Evolutionary conservation across 2,113 vertebrate species (phyloP).

Genomic region (Phalacrocorax pelagicus): DNA sequence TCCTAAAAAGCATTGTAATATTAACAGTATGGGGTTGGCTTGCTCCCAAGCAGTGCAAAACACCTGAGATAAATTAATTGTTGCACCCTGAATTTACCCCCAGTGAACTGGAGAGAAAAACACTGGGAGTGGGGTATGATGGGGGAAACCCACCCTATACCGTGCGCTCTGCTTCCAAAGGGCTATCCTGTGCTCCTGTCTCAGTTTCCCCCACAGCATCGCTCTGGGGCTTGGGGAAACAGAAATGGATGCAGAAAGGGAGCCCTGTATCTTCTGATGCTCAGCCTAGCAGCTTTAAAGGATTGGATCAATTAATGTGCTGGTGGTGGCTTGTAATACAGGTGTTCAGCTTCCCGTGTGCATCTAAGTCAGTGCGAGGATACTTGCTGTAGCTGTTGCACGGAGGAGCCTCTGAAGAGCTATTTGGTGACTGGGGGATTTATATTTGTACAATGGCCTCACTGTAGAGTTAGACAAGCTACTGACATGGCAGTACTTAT

Average conservation of each 20-base stretch:
- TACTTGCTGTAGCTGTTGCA: not conserved
- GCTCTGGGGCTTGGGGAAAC: not conserved
- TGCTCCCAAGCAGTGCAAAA: not conserved
- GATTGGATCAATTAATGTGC: not conserved
- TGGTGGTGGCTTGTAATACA: not conserved
- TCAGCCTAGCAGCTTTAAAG: not conserved
- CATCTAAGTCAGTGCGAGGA: not conserved
- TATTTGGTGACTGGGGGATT: not conserved
- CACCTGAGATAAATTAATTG: not conserved
- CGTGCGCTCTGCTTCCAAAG: rapidly evolving
- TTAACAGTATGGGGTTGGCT: not conserved
- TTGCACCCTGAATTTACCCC: not conserved
- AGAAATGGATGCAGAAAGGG: not conserved
- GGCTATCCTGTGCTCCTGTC: not conserved
- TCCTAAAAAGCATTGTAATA: not conserved
- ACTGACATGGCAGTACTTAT: slow-evolving; percentile 30
- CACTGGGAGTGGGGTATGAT: not conserved
- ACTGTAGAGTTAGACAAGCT: not conserved
- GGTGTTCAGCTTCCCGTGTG: not conserved
- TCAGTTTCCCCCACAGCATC: not conserved
- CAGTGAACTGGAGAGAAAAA: not conserved
- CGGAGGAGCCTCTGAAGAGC: not conserved
- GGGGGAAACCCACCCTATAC: not conserved
- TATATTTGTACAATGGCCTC: slow-evolving; percentile 4
- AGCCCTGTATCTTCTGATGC: not conserved